A percentile compares a stretch with the other conserved stretches of the same genome.
These are phyloP conservation scores for Melanotus villosus DNA, from an alignment of 2,888 invertebrate genomes.

Conservation along the genomic window DNA sequence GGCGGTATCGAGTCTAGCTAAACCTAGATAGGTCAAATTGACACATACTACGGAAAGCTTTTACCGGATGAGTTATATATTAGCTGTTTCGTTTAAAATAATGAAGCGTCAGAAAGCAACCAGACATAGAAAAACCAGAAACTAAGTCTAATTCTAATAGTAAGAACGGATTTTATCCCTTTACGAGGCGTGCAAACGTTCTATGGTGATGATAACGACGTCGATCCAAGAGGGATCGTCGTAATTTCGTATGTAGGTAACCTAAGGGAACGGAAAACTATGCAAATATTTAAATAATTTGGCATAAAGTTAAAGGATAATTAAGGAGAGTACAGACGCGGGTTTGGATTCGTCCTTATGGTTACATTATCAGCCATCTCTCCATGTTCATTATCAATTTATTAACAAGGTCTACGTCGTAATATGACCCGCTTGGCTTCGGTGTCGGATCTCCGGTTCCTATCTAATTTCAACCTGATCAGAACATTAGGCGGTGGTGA, in stretches of 20 bases:
- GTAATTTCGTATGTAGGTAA: too few species aligned
- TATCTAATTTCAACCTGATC: background rate
- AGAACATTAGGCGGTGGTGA: background rate
- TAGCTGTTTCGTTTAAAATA: too few species aligned
- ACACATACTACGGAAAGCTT: background rate
- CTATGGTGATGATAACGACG: too few species aligned
- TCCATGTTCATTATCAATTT: conserved; percentile 12
- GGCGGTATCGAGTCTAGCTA: too few species aligned
- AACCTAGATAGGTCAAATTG: background rate
- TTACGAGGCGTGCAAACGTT: too few species aligned
- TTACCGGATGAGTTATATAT: background rate
- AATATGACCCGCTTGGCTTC: background rate
- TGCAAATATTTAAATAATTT: conserved; percentile 8
- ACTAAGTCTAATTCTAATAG: too few species aligned
- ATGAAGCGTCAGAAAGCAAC: too few species aligned
- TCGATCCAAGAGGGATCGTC: too few species aligned
- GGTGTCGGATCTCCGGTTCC: background rate
- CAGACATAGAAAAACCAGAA: too few species aligned
- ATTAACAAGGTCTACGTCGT: background rate
- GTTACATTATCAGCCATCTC: background rate
- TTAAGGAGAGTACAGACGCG: background rate
- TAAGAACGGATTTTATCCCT: too few species aligned
- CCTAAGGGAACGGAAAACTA: background rate
- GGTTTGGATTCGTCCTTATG: background rate
- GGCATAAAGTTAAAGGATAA: background rate